A percentile compares a stretch with the other conserved stretches of the same genome.
These are phyloP conservation scores for Python bivittatus DNA, from an alignment of 2,113 vertebrate species.

Conservation along the genomic window DNA sequence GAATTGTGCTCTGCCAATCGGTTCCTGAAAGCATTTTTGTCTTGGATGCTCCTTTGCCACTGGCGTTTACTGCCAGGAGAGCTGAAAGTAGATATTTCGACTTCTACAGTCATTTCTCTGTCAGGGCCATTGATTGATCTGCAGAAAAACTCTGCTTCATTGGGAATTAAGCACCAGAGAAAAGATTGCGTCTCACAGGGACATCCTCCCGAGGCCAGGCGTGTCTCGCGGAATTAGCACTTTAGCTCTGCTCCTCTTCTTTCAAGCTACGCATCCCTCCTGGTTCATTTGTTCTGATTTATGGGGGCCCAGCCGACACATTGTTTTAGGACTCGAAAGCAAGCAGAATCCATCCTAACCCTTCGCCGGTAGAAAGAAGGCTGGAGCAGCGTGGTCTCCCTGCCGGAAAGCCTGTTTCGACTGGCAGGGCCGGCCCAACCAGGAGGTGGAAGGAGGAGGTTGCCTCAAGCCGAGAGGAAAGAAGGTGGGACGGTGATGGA, in stretches of 20 bases:
- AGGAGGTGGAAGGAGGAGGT: too few relatives aligned
- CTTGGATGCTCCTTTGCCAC: background rate
- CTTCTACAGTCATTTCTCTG: background rate
- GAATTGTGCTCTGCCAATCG: background rate
- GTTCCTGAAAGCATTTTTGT: too few relatives aligned
- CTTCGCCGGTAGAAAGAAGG: background rate
- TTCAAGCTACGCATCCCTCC: background rate
- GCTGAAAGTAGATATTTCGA: background rate
- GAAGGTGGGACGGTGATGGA: background rate
- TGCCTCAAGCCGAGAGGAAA: too few relatives aligned
- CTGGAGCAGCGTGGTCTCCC: background rate
- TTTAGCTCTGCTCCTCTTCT: background rate
- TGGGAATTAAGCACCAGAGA: background rate
- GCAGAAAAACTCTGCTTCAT: background rate
- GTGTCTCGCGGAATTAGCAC: background rate
- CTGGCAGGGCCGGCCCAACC: too few relatives aligned
- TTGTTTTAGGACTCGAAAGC: background rate
- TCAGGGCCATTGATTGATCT: background rate
- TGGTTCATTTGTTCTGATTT: background rate
- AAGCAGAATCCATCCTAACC: background rate
- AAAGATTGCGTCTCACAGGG: background rate
- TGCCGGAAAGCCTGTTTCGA: background rate
- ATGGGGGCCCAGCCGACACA: background rate
- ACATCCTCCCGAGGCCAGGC: background rate
- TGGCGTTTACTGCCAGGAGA: background rate